A percentile compares a stretch with the other conserved stretches of the same genome.
Evolutionary conservation across 2,888 invertebrate genomes (phyloP).

Genomic region (Orthosia incerta): DNA sequence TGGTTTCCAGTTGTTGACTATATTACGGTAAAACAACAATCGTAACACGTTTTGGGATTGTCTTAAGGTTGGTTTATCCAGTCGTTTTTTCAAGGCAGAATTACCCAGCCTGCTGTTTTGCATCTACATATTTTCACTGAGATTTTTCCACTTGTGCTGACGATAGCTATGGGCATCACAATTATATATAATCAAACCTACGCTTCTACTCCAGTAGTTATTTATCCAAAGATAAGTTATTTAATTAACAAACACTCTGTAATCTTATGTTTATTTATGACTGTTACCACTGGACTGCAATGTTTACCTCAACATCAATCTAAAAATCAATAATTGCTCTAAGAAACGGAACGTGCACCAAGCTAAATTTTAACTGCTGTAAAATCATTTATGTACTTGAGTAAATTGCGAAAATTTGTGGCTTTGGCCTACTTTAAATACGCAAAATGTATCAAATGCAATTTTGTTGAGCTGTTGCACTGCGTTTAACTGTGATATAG

Average conservation of each 20-base stretch:
- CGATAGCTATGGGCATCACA: constrained; percentile 3
- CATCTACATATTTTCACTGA: constrained; percentile 4
- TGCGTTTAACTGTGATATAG: constrained; percentile 18
- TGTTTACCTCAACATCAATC: constrained; percentile 58
- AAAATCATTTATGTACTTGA: constrained; percentile 37
- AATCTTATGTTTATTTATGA: constrained; percentile 45
- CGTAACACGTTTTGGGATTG: constrained; percentile 43
- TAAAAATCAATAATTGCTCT: constrained; percentile 59
- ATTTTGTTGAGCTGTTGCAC: constrained; percentile 24
- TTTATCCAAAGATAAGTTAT: constrained; percentile 24
- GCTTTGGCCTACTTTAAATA: constrained; percentile 45
- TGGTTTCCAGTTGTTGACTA: constrained; percentile 36
- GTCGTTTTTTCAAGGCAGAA: constrained; percentile 18
- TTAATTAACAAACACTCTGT: constrained; percentile 29
- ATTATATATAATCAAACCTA: constrained; percentile 33
- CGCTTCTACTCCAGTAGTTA: constrained; percentile 12
- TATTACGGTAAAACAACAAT: constrained; percentile 36
- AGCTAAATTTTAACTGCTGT: constrained; percentile 31
- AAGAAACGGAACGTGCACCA: constrained; percentile 16
- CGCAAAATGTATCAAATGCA: constrained; percentile 38
- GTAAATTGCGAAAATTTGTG: constrained; percentile 37
- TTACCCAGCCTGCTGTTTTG: neutral
- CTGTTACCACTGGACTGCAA: constrained; percentile 48
- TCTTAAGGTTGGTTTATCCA: constrained; percentile 26
- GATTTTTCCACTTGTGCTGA: neutral